These are phyloP conservation scores for Thera obeliscata DNA, from an alignment of 2,888 invertebrate species.

Conservation along the genomic window DNA sequence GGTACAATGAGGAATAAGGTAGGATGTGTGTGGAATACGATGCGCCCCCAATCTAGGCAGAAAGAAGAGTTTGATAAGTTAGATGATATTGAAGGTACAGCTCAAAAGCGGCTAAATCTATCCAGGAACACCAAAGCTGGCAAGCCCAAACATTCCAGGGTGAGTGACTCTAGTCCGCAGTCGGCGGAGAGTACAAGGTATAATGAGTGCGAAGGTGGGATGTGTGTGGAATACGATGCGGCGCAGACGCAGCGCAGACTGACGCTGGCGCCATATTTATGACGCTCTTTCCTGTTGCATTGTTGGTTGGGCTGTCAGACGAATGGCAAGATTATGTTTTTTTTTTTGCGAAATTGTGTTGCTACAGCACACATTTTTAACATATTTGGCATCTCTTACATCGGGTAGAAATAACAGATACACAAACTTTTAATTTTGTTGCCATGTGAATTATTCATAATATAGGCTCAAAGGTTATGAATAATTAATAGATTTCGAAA, in stretches of 20 bases:
- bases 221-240: constrained; percentile 64
- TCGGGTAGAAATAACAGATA: too few species aligned
- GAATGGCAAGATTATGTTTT: background rate
- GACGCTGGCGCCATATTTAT: constrained; percentile 70
- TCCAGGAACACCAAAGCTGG: constrained; percentile 7
- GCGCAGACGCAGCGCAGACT: constrained; percentile 72
- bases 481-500: too few species aligned
- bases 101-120: constrained; percentile 16
- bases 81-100: too few species aligned
- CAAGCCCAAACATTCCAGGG: constrained; percentile 40
- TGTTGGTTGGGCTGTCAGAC: constrained; percentile 16
- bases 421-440: too few species aligned
- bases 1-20: constrained; percentile 34
- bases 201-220: constrained; percentile 46
- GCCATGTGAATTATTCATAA: too few species aligned
- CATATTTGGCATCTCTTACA: too few species aligned
- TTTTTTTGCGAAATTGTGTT: background rate
- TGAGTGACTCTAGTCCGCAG: constrained; percentile 48
- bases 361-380: too few species aligned
- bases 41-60: constrained; percentile 7
- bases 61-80: too few species aligned
- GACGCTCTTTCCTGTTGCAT: constrained; percentile 42
- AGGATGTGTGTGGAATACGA: constrained; percentile 68
- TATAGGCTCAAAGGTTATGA: too few species aligned
- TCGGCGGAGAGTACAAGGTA: constrained; percentile 54